Evolutionary conservation across 1,140 invertebrate genomes (phyloP), one percentile per base, ranked within the genome.

Genomic region (Drosophila pruinosa): DNA sequence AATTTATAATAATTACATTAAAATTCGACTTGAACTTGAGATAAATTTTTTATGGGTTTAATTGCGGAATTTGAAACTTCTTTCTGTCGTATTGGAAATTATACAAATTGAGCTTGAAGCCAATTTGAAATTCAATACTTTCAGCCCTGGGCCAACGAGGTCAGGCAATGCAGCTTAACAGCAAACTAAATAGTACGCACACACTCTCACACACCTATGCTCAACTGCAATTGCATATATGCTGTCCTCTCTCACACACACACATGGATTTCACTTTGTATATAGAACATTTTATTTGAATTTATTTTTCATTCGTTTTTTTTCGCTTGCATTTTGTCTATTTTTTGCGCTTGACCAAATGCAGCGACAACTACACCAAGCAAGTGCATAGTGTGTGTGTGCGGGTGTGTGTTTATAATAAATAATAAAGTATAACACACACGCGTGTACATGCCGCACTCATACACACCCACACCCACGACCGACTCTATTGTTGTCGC

Each of bases 281-380:
- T 86, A 72, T 72, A 86, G 85, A 77, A 72, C 72, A 86, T 85
- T 86, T 80, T 85, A 86, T 86, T 80, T 77, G 68, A 86, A 86
- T 86, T 77, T 86, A 86, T 85, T 83, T 83, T 75, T 75, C 63
- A 80, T 72, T 56, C 26, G 17, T 64, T 61, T 80, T 85, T 83
- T 82, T 86, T 72, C 39, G 57, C 52, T 36, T 45, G 68, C 76
- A 73, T 86, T 85, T 85, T 85, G 82, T 78, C 75, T 81, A 78
- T 81, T 71, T 86, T 85, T 75, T 63, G 68, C 52, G 65, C 59
- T 74, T 75, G 58, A 71, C 65, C 75, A 64, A 77, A 71, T 74
- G 74, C 65, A 64, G 72, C 81, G 61, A 74, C 78, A 78, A 78
- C 74, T 67, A 77, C 69, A 75, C 61, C 64, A 81, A 81, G n/a